phyloP scores from a whole-genome alignment of 2,113 vertebrate species.

The Phalacrocorax carbo region DNA sequence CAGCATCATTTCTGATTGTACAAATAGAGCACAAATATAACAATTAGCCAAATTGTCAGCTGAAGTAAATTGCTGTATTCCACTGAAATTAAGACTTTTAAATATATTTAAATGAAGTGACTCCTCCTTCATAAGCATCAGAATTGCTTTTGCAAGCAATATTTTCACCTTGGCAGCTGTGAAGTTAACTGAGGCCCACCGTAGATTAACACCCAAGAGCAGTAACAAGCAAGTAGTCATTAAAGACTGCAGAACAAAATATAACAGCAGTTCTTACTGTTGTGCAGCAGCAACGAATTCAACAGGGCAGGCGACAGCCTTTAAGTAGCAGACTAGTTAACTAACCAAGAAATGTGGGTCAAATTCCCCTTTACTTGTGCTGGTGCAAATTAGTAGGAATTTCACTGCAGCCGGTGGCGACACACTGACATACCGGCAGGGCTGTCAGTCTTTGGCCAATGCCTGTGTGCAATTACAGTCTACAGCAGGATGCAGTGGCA shows the following conservation, averaged over 20 bases:
- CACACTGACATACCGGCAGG: neutral
- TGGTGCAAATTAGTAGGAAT: neutral
- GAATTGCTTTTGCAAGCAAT: neutral
- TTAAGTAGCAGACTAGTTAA: neutral
- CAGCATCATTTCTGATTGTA: neutral
- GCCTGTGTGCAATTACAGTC: neutral
- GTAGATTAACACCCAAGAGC: neutral
- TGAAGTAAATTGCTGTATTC: neutral
- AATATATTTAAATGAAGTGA: neutral
- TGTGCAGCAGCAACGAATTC: neutral
- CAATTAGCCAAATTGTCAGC: neutral
- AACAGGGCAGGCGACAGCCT: neutral
- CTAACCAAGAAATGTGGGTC: rapidly evolving
- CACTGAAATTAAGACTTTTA: neutral
- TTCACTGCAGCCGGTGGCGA: neutral
- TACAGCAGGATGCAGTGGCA: neutral
- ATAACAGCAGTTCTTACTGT: neutral
- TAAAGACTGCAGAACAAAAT: neutral
- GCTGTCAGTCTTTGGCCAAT: neutral
- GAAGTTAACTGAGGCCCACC: neutral
- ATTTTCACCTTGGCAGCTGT: neutral
- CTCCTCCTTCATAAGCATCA: neutral
- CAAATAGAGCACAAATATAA: neutral
- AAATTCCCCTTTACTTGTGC: neutral
- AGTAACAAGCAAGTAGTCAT: neutral